Base-by-base conservation (phyloP, 2,888 invertebrate genomes). In the Drosophila falleni region DNA sequence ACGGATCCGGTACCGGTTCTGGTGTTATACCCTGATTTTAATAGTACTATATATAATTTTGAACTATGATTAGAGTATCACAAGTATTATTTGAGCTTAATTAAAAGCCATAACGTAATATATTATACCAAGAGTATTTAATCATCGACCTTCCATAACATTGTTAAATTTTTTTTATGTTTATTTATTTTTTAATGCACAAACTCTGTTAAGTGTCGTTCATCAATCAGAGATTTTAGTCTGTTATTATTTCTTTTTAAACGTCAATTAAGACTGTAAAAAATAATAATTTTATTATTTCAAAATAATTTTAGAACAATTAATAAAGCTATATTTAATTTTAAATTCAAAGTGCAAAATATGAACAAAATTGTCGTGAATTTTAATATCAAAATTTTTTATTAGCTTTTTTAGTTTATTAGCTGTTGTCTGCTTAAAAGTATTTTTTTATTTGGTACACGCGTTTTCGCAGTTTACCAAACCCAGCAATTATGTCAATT, bases 221-320 rank as follows among this genome's bases (percentile, higher is more conserved):
- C 39, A 74, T 74, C 19, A 72, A 61, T 69, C 37, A 51, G 10
- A 19, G 31, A 16, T n/a, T 13, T 35, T 16, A 26, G 29, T 31
- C 11, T 2, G 31, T 19, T 33, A 23, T 8, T 47, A 16, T 37
- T 37, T 37, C n/a, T n/a, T 37, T 37, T n/a, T 37, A 13, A 37
- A n/a, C 35, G 6, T n/a, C 35, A 6, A 37, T n/a, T n/a, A 1
- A n/a, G 35, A 37, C 35, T n/a, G 35, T 37, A 6, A n/a, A 5
- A 13, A n/a, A 37, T 5, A 37, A 6, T 29, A 8, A 6, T 29
- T 29, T 29, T 6, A 29, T 29, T 29, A 29, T 29, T 29, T 13
- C 0, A 13, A 1, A 35, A 35, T 35, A 35, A 13, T 13, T 13
- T 35, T 35, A 11, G 33, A 35, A 13, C 13, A 13, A n/a, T n/a